Base-by-base conservation (phyloP, 2,888 invertebrate species). In the Sericinus montela region DNA sequence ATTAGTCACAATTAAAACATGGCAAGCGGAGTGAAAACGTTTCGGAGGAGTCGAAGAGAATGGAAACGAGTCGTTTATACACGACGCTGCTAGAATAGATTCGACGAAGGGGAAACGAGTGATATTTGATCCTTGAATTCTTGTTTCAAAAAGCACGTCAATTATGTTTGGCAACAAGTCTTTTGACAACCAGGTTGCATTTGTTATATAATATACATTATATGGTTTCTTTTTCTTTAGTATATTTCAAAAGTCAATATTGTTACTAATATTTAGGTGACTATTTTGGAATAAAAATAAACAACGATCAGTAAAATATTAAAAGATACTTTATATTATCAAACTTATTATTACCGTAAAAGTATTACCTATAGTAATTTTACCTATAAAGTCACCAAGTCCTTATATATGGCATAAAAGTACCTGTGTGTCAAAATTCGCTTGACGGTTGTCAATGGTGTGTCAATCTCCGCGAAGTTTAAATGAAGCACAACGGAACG, bases 1-100 rank as follows among this genome's bases (percentile, higher is more conserved):
- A 82, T 83, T 76, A 76, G 75, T 76, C 72, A 72, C 72, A 76
- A 77, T 80, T 74, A 75, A 68, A 60, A 42, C 25, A 29, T 38
- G 34, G 10, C 62, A 54, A 58, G 55, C 63, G 69, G 62, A 65
- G 63, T 69, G 63, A 67, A 69, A 68, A 67, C 63, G 68, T 71
- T 64, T 65, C 38, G 37, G 14, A 32, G 9, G 34, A 35, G 10
- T 15, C 16, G 11, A 11, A 7, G 40, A 46, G 30, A 43, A 16
- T 13, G 34, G n/a, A 34, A 9, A 8, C n/a, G 14, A 29, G 4
- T 43, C 9, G 32, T 25, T 48, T 38, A 13, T 14, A 13, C 35
- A 34, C 36, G 28, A 44, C 28, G 39, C 28, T 13, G 35, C 40
- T 8, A 25, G 16, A 49, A 40, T 14, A 28, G 11, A 5, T 30